Percentiles rank a stretch among this genome's conserved stretches.
These are phyloP conservation scores for Vombatus ursinus DNA, from an alignment of 2,113 vertebrate species.

Conservation along the genomic window DNA sequence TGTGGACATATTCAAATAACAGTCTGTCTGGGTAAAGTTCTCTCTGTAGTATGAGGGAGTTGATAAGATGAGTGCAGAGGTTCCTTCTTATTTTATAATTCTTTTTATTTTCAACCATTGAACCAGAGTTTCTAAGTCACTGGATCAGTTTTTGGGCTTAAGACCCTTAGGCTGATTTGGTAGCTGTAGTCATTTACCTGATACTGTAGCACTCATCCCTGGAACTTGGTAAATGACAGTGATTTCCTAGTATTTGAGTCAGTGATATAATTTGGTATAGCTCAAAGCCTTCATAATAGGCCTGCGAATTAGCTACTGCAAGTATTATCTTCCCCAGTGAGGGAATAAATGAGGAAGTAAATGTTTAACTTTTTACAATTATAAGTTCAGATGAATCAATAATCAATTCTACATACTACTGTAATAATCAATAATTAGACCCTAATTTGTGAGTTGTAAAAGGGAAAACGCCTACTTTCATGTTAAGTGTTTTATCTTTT, in stretches of 20 bases:
- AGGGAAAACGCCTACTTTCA: neutral
- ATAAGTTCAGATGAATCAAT: neutral
- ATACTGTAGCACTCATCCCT: neutral
- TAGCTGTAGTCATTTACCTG: neutral
- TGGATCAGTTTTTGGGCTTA: neutral
- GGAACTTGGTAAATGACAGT: neutral
- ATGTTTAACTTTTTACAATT: neutral
- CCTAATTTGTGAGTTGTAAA: neutral
- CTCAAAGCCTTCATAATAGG: neutral
- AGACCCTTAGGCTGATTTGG: neutral
- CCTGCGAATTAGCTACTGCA: neutral
- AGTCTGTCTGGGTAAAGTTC: neutral
- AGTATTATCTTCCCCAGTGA: neutral
- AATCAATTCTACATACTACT: neutral
- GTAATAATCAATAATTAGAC: neutral
- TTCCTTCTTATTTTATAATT: neutral
- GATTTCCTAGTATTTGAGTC: neutral
- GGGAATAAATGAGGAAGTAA: neutral
- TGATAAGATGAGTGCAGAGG: neutral
- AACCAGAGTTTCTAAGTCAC: neutral
- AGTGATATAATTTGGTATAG: neutral
- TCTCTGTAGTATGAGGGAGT: neutral
- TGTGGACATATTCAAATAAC: neutral
- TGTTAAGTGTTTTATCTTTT: neutral
- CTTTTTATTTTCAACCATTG: neutral